A percentile compares a stretch with the other conserved stretches of the same genome.
Evolutionary conservation across 2,113 vertebrate genomes (phyloP).

Genomic region (Heptranchias perlo): DNA sequence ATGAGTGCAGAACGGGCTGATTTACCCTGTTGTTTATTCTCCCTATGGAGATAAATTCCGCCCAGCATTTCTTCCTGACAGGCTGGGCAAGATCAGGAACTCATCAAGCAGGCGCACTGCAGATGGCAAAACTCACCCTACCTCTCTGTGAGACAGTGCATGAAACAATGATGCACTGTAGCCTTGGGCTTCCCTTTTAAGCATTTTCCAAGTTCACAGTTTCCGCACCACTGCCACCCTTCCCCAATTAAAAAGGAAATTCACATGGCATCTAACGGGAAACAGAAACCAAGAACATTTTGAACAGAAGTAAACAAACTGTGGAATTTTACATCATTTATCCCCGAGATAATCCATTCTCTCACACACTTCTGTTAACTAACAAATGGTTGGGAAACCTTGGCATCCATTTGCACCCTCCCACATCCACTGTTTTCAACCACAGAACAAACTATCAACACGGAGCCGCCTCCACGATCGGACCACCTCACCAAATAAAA

Average conservation of each 20-base stretch:
- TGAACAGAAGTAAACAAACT: neutral
- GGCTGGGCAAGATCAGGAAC: neutral
- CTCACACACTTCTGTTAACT: neutral
- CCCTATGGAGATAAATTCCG: neutral
- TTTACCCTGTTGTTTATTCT: neutral
- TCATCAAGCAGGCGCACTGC: neutral
- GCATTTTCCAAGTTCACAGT: neutral
- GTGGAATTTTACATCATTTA: neutral
- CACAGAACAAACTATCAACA: neutral
- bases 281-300: neutral
- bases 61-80: neutral
- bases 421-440: neutral
- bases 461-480: neutral
- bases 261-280: neutral
- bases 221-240: neutral
- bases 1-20: neutral
- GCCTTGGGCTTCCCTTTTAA: neutral
- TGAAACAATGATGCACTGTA: neutral
- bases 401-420: neutral
- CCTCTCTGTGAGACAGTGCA: neutral
- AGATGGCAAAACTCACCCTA: neutral
- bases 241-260: neutral
- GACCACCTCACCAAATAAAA: neutral
- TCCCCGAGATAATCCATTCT: neutral
- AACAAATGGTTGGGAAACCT: neutral